These are phyloP conservation scores for Heteronetta atricapilla DNA, from an alignment of 2,113 vertebrate species.

Conservation along the genomic window DNA sequence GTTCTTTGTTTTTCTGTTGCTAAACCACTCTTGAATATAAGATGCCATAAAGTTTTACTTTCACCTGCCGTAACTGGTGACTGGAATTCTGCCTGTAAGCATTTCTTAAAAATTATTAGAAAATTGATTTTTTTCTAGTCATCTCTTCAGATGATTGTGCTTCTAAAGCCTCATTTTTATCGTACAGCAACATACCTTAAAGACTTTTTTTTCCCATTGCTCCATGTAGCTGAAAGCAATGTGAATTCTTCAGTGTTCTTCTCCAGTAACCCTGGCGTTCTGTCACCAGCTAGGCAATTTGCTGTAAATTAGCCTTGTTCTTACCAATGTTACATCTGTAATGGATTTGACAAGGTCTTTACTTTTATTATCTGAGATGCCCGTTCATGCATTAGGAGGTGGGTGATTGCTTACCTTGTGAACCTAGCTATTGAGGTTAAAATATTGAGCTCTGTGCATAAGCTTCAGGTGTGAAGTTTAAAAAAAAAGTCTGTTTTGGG, in stretches of 20 bases:
- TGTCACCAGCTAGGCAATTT: accelerated
- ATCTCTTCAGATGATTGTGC: background rate
- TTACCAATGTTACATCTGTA: accelerated
- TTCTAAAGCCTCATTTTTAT: background rate
- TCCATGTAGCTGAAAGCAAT: background rate
- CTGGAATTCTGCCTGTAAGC: background rate
- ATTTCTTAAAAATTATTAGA: background rate
- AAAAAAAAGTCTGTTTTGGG: background rate
- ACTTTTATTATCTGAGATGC: background rate
- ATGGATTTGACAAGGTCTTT: background rate
- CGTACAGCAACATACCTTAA: background rate
- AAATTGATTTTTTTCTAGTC: background rate
- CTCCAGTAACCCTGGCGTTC: accelerated
- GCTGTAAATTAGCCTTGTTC: background rate
- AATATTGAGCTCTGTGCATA: background rate
- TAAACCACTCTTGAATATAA: background rate
- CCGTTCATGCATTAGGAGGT: background rate
- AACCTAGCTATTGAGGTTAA: background rate
- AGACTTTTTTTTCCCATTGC: background rate
- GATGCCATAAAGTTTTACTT: background rate
- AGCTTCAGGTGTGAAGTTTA: background rate
- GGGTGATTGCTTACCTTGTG: background rate
- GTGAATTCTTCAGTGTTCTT: background rate
- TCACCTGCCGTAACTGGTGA: background rate
- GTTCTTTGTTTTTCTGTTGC: background rate